Evolutionary conservation across 2,888 invertebrate species (phyloP), one percentile per base, ranked within the genome.

Genomic region (Nemoura dubitans): DNA sequence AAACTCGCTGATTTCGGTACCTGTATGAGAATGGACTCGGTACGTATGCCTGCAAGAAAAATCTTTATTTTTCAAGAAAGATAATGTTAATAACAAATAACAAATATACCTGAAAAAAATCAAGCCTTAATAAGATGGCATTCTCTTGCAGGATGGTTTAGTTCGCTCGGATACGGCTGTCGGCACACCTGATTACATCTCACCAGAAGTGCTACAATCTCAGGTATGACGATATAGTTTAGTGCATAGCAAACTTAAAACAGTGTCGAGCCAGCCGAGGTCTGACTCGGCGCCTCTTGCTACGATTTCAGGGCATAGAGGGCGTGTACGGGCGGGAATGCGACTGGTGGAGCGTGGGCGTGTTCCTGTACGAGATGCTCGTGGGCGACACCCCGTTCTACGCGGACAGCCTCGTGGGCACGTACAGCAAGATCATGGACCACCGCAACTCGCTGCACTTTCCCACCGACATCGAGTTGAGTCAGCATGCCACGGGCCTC

Each of bases 1-100:
- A 99, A 99, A 92, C 92, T 99, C 89, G 99, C 99, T n/a, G 99
- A 99, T 93, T 99, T 99, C 93, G 99, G 99, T 86, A 99, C 99
- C 25, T 99, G 99, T 92, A 99, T 99, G 97, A 95, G 98, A 90
- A 99, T 99, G 99, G 98, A 98, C 89, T 93, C 94, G 89, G 95
- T 94, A 91, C 26, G 28, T 21, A n/a, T 78, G 21, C 21, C n/a
- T n/a, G n/a, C n/a, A n/a, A n/a, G n/a, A n/a, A n/a, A n/a, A n/a
- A n/a, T n/a, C n/a, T n/a, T n/a, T 36, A 36, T 80, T 80, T 16
- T 26, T 87, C 27, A 28, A 3, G 7, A 85, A 28, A 30, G 83
- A 84, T 43, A 1, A 14, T 76, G 83, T 83, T 0, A n/a, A n/a
- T n/a, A n/a, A n/a, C n/a, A n/a, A n/a, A n/a, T n/a, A n/a, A n/a